A percentile compares a stretch with the other conserved stretches of the same genome.
phyloP scores from a whole-genome alignment of 2,888 invertebrate genomes.

The Ophonus ardosiacus region DNA sequence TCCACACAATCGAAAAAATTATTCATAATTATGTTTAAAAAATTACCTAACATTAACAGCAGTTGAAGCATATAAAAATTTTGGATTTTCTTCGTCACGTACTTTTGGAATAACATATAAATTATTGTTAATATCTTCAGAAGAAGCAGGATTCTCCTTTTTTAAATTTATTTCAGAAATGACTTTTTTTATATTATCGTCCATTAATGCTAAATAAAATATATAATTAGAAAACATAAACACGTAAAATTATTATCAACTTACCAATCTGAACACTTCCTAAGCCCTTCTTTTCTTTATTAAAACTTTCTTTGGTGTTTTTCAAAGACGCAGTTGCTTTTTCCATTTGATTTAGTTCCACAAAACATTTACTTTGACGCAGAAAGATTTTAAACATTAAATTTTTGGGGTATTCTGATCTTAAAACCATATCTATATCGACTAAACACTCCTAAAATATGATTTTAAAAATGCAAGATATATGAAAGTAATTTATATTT shows the following conservation, averaged over 20 bases:
- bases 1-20: no score
- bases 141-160: neutral
- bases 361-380: slow-evolving; percentile 47
- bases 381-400: slow-evolving; percentile 37
- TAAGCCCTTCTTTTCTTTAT: neutral
- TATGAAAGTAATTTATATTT: slow-evolving; percentile 14
- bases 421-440: slow-evolving; percentile 22
- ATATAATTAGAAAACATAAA: neutral
- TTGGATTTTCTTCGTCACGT: slow-evolving; percentile 75
- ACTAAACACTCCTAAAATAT: slow-evolving; percentile 36
- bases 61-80: slow-evolving; percentile 78
- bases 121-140: neutral
- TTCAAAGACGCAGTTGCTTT: neutral
- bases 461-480: neutral
- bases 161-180: neutral
- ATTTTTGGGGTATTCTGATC: slow-evolving; percentile 41
- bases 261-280: neutral
- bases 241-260: neutral
- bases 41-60: slow-evolving; percentile 76
- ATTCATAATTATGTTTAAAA: slow-evolving; percentile 4
- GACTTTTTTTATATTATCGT: neutral
- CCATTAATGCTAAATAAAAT: neutral
- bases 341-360: slow-evolving; percentile 1
- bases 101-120: slow-evolving; percentile 62
- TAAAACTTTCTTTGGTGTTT: slow-evolving; percentile 13